Evolutionary conservation across 2,797 vertebrate genomes (phyloP).

Genomic region (Choloepus didactylus): DNA sequence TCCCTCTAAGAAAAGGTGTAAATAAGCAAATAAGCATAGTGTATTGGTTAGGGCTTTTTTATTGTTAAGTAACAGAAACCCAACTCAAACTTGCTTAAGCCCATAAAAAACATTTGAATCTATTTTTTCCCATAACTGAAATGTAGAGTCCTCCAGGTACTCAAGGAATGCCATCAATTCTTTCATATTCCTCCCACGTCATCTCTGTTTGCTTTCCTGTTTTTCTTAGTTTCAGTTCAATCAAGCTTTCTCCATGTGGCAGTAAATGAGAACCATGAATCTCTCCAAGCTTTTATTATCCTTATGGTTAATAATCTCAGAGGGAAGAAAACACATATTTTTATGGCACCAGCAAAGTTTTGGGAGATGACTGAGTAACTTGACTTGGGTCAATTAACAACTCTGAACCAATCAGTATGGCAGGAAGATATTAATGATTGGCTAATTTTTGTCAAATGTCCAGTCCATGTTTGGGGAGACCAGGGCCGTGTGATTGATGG

Average conservation of each 20-base stretch:
- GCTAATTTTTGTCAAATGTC: neutral
- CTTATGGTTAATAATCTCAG: neutral
- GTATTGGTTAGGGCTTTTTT: neutral
- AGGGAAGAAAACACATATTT: neutral
- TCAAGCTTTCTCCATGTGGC: neutral
- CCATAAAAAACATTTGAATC: neutral
- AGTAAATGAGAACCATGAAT: neutral
- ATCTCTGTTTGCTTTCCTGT: neutral
- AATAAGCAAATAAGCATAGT: neutral
- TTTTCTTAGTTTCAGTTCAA: neutral
- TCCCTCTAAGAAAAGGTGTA: neutral
- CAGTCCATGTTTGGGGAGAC: neutral
- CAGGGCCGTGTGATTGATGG: neutral
- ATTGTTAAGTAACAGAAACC: neutral
- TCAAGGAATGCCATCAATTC: neutral
- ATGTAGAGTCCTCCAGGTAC: neutral
- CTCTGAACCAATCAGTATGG: neutral
- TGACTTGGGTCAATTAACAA: neutral
- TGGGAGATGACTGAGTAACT: neutral
- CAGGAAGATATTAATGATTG: neutral
- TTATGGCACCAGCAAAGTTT: neutral
- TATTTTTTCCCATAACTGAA: neutral
- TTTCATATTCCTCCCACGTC: neutral
- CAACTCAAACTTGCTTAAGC: neutral
- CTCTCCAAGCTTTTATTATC: neutral